A percentile compares a stretch with the other conserved stretches of the same genome.
These are phyloP conservation scores for Lepidurus apus DNA, from an alignment of 1,140 invertebrate species.

Conservation along the genomic window DNA sequence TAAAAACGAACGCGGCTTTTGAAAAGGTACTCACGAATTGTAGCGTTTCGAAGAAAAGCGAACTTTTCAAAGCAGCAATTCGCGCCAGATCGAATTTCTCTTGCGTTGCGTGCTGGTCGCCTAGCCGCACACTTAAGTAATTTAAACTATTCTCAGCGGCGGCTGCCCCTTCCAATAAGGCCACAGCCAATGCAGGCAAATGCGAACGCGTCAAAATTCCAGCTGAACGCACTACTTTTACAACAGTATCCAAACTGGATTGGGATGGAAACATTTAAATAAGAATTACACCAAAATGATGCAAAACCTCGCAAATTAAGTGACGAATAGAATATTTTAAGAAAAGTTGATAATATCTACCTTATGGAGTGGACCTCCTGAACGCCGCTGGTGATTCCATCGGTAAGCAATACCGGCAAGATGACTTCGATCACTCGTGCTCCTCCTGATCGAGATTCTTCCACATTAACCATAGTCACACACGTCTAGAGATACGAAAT, in stretches of 20 bases:
- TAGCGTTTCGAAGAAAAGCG: constrained; percentile 82
- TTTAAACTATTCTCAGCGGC: constrained; percentile 75
- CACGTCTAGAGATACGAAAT: constrained; percentile 53
- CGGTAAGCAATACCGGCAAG: constrained; percentile 70
- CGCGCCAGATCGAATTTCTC: constrained; percentile 70
- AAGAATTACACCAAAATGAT: not conserved
- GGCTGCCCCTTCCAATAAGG: constrained; percentile 73
- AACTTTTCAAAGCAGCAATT: constrained; percentile 68
- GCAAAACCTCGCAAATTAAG: constrained; percentile 25
- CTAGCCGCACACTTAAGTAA: constrained; percentile 67
- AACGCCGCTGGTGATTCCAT: constrained; percentile 70
- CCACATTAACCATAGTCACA: constrained; percentile 66
- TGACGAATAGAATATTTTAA: constrained; percentile 30
- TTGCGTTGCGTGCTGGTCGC: constrained; percentile 48
- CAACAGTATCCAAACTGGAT: constrained; percentile 70
- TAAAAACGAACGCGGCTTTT: too few species aligned
- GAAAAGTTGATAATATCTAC: constrained; percentile 42
- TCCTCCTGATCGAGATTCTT: constrained; percentile 66
- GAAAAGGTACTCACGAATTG: constrained; percentile 55
- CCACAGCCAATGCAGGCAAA: constrained; percentile 70
- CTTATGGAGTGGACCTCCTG: constrained; percentile 69
- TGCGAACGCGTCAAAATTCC: constrained; percentile 71
- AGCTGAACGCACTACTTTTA: constrained; percentile 72
- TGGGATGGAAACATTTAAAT: constrained; percentile 32
- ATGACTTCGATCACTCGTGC: constrained; percentile 68